phyloP scores from a whole-genome alignment of 2,113 vertebrate species.

The Saccopteryx bilineata region DNA sequence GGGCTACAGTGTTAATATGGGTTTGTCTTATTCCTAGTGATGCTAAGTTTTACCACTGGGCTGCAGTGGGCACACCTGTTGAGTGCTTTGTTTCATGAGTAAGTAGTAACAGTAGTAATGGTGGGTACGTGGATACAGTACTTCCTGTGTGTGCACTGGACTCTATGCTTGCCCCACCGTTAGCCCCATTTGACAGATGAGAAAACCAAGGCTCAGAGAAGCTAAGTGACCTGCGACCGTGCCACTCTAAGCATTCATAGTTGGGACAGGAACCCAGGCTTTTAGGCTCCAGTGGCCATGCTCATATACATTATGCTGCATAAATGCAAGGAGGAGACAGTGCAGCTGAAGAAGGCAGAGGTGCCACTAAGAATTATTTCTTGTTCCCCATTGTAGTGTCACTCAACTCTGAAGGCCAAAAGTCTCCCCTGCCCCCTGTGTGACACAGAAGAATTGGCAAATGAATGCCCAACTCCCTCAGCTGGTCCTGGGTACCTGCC shows the following conservation, averaged over 20 bases:
- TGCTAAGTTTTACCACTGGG: rapidly evolving
- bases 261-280: rapidly evolving
- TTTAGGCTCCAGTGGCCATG: rapidly evolving
- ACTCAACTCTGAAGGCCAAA: background rate
- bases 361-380: background rate
- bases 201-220: background rate
- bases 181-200: background rate
- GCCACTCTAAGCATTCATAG: no score
- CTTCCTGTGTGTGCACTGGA: background rate
- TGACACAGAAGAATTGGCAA: background rate
- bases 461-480: background rate
- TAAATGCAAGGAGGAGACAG: background rate
- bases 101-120: no score
- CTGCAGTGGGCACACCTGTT: background rate
- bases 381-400: background rate
- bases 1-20: rapidly evolving
- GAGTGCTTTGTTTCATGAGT: background rate
- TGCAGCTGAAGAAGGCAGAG: background rate
- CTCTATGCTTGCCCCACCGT: no score
- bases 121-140: rapidly evolving
- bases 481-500: background rate
- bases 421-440: rapidly evolving
- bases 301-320: rapidly evolving
- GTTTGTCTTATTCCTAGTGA: background rate
- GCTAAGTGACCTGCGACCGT: background rate